phyloP scores from a whole-genome alignment of 2,888 invertebrate species.

The Clunio marinus region DNA sequence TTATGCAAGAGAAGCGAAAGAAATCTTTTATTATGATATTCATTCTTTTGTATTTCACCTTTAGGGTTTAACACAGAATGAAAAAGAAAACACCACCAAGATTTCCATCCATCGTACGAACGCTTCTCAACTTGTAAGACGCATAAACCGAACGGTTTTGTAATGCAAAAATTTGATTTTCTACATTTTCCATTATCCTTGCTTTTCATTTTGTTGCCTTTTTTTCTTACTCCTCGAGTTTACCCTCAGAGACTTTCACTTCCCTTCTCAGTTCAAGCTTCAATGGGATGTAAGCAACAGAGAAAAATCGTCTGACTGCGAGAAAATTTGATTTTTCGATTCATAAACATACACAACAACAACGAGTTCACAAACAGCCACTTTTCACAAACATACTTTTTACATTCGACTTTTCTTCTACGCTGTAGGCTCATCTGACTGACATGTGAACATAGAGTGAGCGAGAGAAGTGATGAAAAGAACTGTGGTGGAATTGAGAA shows the following conservation, averaged over 20 bases:
- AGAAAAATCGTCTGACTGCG: not conserved
- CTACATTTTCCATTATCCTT: conserved; percentile 2
- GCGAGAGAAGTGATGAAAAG: too few relatives aligned
- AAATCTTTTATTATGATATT: not conserved
- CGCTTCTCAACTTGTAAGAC: not conserved
- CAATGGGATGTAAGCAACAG: not conserved
- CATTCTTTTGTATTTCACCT: not conserved
- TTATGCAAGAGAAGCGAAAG: not conserved
- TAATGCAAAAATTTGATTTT: conserved; percentile 27
- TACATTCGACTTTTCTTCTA: not conserved
- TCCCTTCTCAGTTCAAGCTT: not conserved
- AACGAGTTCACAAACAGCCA: conserved; percentile 5
- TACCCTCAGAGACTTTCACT: conserved; percentile 3
- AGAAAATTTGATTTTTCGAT: conserved; percentile 23
- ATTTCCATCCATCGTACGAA: not conserved
- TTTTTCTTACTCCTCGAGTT: not conserved
- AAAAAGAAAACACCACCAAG: too few relatives aligned
- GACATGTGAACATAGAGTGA: not conserved
- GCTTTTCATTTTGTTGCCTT: not conserved
- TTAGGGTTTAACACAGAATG: too few relatives aligned
- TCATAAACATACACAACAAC: not conserved
- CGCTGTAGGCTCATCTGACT: not conserved
- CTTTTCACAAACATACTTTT: conserved; percentile 9
- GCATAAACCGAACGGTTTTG: conserved; percentile 9
- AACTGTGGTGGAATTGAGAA: too few relatives aligned